Conservation (phyloP, 2,113 vertebrate species). For the chimpanzee (Pan troglodytes) region NHGRI_mPanTro3-v2.1_pri NC_072415.2:90516001-90516500, state of each 20-base stretch:
- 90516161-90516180: not conserved
- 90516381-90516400: not conserved
- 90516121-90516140: not conserved
- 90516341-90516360: not conserved
- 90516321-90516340: not conserved
- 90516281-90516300: not conserved
- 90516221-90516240: not conserved
- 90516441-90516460: not conserved
- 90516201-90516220: not conserved
- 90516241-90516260: not conserved
- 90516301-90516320: not conserved
- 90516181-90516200: not conserved
- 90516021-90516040: not conserved
- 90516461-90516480: not conserved
- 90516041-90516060: not conserved
- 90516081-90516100: not conserved
- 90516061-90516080: not conserved
- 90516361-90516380: not conserved
- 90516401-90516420: not conserved
- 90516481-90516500: not conserved
- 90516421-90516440: too few species aligned
- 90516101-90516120: not conserved
- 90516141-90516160: not conserved
- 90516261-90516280: not conserved
- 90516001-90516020: not conserved